Base-by-base conservation (phyloP, 2,113 vertebrate genomes). In the Leucopsar rothschildi region DNA sequence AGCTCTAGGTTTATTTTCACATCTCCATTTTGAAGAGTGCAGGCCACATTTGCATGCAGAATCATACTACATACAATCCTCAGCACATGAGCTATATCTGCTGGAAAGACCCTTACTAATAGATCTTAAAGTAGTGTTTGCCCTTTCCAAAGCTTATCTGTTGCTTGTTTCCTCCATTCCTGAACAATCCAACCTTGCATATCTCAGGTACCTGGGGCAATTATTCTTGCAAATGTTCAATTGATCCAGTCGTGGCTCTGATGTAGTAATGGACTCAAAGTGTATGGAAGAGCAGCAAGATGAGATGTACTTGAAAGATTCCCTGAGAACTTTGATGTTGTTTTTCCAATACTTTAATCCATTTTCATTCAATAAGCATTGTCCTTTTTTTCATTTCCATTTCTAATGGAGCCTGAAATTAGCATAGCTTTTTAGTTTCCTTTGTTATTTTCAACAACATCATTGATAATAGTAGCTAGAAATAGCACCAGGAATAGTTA, bases 371-470 rank as follows among this genome's bases (percentile, higher is more conserved):
- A 69, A 12, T 56, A 91, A 81, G 49, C 5, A 5, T 25, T 64
- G 44, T 39, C 65, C 78, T 76, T 60, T 25, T 94, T 77, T 86
- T 47, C 25, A 47, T 52, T 84, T 92, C 24, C 27, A 16, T 70
- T 85, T 90, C 71, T 93, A 93, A 90, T 52, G 80, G 94, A 82
- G 61, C 50, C 85, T 95, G 70, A 92, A 92, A 94, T 94, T 77
- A 96, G 57, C 47, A 78, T 11, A 39, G 22, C 31, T 76, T 83
- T 84, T 84, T 82, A 12, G 10, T 68, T 91, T 95, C 27, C 24
- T 79, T 70, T 82, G 42, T 82, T 82, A n/a, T 42, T 95, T 90
- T 53, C 57, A 61, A 35, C 44, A 88, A 4, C 10, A 27, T 64
- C 3, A 0, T 25, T 68, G 68, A 45, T 55, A 57, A 39, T n/a